These are phyloP conservation scores for Pampus argenteus DNA, from an alignment of 2,797 vertebrate genomes.

Conservation along the genomic window DNA sequence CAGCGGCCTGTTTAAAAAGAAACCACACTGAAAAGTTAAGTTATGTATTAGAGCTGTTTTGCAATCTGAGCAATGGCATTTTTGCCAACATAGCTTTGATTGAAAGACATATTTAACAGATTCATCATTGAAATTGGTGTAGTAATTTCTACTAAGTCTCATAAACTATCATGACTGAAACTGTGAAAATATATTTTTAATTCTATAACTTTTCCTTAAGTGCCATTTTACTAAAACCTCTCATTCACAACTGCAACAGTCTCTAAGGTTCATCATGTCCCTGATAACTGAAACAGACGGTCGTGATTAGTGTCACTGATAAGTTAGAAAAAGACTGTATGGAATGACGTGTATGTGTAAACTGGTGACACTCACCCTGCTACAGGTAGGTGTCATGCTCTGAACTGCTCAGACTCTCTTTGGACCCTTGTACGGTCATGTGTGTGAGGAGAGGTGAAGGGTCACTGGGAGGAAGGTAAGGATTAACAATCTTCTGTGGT, in stretches of 20 bases:
- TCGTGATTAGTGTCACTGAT: neutral
- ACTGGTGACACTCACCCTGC: constrained; percentile 42
- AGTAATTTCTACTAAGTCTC: no score
- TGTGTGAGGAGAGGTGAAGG: constrained; percentile 52
- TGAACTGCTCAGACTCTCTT: constrained; percentile 90
- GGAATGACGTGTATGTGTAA: constrained; percentile 36
- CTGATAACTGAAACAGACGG: neutral
- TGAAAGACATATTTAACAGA: neutral
- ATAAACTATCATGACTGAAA: neutral
- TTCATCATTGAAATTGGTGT: no score
- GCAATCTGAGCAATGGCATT: neutral
- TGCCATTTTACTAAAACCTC: constrained; percentile 8
- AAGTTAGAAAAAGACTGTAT: neutral
- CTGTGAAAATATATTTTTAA: neutral
- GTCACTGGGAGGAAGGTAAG: constrained; percentile 50
- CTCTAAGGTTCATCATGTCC: constrained; percentile 1
- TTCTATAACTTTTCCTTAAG: neutral
- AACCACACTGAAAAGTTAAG: neutral
- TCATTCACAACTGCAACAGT: neutral
- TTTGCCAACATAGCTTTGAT: neutral
- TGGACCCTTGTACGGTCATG: constrained; percentile 78
- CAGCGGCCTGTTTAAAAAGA: neutral
- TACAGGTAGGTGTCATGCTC: constrained; percentile 97
- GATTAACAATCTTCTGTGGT: constrained; percentile 31
- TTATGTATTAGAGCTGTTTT: neutral